Evolutionary conservation across 2,113 vertebrate genomes (phyloP).

Genomic region (Asarcornis scutulata): DNA sequence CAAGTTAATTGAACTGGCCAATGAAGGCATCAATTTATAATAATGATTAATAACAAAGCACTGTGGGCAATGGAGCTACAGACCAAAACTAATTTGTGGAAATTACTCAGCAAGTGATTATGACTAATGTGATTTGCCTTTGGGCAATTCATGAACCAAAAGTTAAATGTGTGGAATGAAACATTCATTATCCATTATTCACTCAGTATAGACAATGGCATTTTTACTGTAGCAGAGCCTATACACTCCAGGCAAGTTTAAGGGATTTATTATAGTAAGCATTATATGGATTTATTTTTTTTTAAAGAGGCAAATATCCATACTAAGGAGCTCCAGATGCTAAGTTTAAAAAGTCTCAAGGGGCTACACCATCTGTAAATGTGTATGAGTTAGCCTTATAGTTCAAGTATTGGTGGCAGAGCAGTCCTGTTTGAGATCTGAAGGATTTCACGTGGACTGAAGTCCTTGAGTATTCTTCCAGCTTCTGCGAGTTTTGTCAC

Average conservation of each 20-base stretch:
- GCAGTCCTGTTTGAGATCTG: background rate
- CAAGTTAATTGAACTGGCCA: background rate
- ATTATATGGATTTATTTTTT: background rate
- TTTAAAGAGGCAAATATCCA: background rate
- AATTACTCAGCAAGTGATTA: conserved; percentile 67
- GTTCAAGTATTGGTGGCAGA: background rate
- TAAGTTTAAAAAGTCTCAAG: background rate
- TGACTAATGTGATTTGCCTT: conserved; percentile 63
- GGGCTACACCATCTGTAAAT: background rate
- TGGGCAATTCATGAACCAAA: conserved; percentile 34
- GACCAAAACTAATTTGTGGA: conserved; percentile 59
- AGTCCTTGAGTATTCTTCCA: background rate
- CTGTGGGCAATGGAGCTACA: conserved; percentile 26
- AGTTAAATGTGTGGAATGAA: conserved; percentile 54
- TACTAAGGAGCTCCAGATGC: background rate
- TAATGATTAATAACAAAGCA: conserved; percentile 51
- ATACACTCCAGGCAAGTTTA: background rate
- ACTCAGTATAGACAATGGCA: background rate
- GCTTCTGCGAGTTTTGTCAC: background rate
- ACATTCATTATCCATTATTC: conserved; percentile 33
- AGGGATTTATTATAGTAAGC: background rate
- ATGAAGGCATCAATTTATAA: conserved; percentile 45
- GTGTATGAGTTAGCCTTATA: background rate
- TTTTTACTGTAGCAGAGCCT: background rate
- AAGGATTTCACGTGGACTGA: background rate